A percentile compares a stretch with the other conserved stretches of the same genome.
These are phyloP conservation scores for Kradibia gibbosae DNA, from an alignment of 1,140 invertebrate genomes.

Conservation along the genomic window DNA sequence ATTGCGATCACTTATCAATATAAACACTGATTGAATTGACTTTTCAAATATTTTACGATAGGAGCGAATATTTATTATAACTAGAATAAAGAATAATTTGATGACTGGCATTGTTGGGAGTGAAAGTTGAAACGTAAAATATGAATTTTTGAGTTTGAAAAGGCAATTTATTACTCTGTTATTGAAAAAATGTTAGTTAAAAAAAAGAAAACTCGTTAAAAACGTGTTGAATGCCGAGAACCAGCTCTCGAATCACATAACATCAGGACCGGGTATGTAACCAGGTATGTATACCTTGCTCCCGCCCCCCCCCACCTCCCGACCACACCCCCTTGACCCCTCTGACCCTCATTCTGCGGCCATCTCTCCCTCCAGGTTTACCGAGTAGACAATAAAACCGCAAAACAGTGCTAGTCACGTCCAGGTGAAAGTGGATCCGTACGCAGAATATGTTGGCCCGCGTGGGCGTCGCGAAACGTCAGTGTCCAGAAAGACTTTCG, in stretches of 20 bases:
- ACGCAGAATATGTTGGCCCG: not conserved
- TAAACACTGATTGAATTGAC: no score
- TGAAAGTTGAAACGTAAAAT: not conserved
- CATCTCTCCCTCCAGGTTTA: not conserved
- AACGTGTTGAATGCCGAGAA: not conserved
- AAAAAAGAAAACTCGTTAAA: not conserved
- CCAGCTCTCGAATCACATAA: not conserved
- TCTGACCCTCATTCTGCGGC: not conserved
- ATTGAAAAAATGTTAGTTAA: not conserved
- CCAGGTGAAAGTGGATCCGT: conserved; percentile 14
- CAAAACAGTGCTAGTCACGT: not conserved
- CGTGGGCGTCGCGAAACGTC: conserved; percentile 6
- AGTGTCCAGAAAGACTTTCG: not conserved
- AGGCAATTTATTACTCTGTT: not conserved
- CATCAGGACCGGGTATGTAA: not conserved
- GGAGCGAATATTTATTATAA: not conserved
- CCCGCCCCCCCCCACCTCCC: no score
- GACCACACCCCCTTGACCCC: not conserved
- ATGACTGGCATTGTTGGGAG: not conserved
- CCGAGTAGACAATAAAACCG: not conserved
- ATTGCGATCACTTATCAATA: no score
- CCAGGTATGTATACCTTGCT: no score
- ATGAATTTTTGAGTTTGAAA: not conserved
- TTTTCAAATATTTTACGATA: no score
- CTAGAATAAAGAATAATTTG: not conserved